Evolutionary conservation across 2,888 invertebrate genomes (phyloP), one percentile per base, ranked within the genome.

Genomic region (Cataglyphis altisquamis): DNA sequence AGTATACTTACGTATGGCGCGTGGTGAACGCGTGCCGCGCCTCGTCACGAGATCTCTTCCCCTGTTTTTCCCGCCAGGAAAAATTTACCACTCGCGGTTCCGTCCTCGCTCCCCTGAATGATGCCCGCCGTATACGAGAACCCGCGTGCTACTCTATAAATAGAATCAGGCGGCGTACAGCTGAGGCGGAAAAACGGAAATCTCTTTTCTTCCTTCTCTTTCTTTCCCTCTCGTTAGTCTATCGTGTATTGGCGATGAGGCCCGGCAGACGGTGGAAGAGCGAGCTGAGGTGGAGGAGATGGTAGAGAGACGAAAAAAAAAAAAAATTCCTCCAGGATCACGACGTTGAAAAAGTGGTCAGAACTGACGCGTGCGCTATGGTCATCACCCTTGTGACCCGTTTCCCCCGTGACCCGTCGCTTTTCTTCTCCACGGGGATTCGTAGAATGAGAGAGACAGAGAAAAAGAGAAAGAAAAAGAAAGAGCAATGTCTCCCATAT

Each of bases 341-440:
- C 86, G 89, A 91, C 89, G 92, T 92, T 93, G 92, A 91, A 92
- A 94, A 93, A 94, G 93, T 93, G 93, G 92, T 91, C 91, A 91
- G 93, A 93, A 93, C 94, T 94, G 93, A 92, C 92, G 93, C 93
- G 93, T 92, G 92, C 90, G 87, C 87, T 74, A 62, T 64, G 83
- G 83, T 64, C 72, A 72, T 48, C 48, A 48, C 48, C 32, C 62
- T 64, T 60, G 52, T 55, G 60, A 29, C 64, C 68, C 9, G 36
- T 48, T 62, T 68, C 36, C 32, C 55, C 36, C 45, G 45, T 48
- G 18, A 6, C 48, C 25, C 25, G 5, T 39, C n/a, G 39, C 45
- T 12, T n/a, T 39, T 64, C 18, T 12, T 21, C 15, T 41, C 6
- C 4, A 9, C 6, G 39, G 25, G 39, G 29, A 18, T 73, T 15